Evolutionary conservation across 2,113 vertebrate genomes (phyloP), one percentile per base, ranked within the genome.

Genomic region (Lasiurus cinereus): DNA sequence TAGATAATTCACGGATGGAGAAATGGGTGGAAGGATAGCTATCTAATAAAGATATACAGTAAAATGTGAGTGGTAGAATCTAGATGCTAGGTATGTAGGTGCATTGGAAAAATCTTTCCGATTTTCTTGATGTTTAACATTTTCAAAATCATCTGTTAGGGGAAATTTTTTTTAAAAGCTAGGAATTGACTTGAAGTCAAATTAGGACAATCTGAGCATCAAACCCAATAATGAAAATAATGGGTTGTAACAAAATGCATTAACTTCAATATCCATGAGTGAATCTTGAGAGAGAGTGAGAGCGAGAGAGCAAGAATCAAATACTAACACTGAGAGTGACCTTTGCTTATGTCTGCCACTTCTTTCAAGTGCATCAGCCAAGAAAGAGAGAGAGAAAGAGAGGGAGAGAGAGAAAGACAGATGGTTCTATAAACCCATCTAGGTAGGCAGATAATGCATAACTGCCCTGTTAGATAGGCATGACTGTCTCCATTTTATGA

Each of bases 341-440:
- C 24, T 46, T 77, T 33, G 27, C 54, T 74, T 80, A 24, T 76
- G 21, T 86, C 39, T 93, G 21, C 73, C 62, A 83, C 39, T 86
- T 78, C 52, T 88, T 96, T 95, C 52, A 86, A 64, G 46, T 86
- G 19, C 16, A 72, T 59, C 33, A 67, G n/a, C 29, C 31, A 88
- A 66, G 72, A 67, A 14, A 16, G 22, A 24, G 29, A 21, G 13
- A 54, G 18, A 50, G 33, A n/a, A n/a, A 39, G 39, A 39, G 39
- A 39, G 39, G 39, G 39, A 39, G 39, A 39, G 39, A 27, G 13
- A 67, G 33, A 27, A 13, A 46, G 33, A 67, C 3, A 52, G 82
- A 33, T 31, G 43, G 10, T 77, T 62, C 29, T 9, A 56, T 14
- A 79, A 24, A 59, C 66, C 29, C 16, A 80, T 24, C 31, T 7